Evolutionary conservation across 2,888 invertebrate genomes (phyloP).

Genomic region (Agriopis aurantiaria): DNA sequence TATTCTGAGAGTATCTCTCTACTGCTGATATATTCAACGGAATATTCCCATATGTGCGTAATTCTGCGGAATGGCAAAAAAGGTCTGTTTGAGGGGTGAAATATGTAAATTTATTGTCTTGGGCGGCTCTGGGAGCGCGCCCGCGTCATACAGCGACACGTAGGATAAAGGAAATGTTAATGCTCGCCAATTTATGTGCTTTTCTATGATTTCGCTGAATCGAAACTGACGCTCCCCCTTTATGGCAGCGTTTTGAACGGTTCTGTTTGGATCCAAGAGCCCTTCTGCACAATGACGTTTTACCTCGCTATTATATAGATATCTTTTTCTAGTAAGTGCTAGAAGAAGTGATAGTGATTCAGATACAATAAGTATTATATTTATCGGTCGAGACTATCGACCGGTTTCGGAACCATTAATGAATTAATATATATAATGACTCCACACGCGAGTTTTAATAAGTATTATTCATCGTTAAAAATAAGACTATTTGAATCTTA

Average conservation of each 20-base stretch:
- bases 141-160: slow-evolving; percentile 86
- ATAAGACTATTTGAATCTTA: no score
- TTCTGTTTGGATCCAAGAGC: slow-evolving; percentile 42
- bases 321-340: not conserved
- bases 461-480: no score
- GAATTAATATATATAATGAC: no score
- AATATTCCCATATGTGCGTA: slow-evolving; percentile 87
- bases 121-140: slow-evolving; percentile 79
- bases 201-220: slow-evolving; percentile 87
- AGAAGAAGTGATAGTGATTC: not conserved
- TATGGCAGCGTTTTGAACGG: slow-evolving; percentile 56
- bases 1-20: slow-evolving; percentile 85
- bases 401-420: no score
- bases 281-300: slow-evolving; percentile 24
- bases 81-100: slow-evolving; percentile 87
- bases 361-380: no score
- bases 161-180: slow-evolving; percentile 87
- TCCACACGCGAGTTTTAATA: no score
- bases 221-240: slow-evolving; percentile 77
- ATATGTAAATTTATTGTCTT: slow-evolving; percentile 87
- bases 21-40: slow-evolving; percentile 86
- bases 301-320: slow-evolving; percentile 33
- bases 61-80: slow-evolving; percentile 87
- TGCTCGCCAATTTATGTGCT: slow-evolving; percentile 86
- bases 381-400: no score